A percentile compares a stretch with the other conserved stretches of the same genome.
Conservation (phyloP, 1,140 invertebrate species). For the Papilio polytes region DNA sequence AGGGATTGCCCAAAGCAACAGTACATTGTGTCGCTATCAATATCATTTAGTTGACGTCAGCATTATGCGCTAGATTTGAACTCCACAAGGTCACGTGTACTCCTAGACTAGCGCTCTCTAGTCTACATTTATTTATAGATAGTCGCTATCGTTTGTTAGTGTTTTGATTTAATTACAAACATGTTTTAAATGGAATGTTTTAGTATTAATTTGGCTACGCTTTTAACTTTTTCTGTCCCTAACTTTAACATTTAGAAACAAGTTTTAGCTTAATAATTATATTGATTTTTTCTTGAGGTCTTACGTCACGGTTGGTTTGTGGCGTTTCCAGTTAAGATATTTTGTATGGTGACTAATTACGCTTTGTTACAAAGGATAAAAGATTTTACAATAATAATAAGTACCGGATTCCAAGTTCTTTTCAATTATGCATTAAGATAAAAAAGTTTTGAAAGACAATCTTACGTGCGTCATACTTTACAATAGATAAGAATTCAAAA, state of each 20-base stretch:
- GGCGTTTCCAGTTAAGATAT: constrained; percentile 14
- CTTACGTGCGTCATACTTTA: not conserved
- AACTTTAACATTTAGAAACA: not conserved
- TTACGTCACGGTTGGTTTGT: not conserved
- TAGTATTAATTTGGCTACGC: not conserved
- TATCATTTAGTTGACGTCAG: constrained; percentile 8
- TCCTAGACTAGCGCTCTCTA: not conserved
- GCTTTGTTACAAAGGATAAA: not conserved
- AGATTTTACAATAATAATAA: not conserved
- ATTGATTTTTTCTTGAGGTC: not conserved
- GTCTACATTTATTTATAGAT: not conserved
- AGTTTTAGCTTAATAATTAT: not conserved
- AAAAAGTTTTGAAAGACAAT: not conserved
- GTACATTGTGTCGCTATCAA: constrained; percentile 8
- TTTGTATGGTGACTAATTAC: not conserved
- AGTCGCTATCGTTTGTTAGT: not conserved
- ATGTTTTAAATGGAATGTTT: not conserved
- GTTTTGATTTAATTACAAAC: not conserved
- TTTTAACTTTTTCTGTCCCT: not conserved
- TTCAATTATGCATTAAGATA: not conserved
- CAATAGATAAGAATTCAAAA: not conserved
- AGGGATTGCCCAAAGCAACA: constrained; percentile 1
- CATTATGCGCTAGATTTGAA: constrained; percentile 16
- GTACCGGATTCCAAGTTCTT: not conserved
- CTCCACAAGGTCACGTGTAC: constrained; percentile 5